These are phyloP conservation scores for Panzeria rudis DNA, from an alignment of 2,888 invertebrate genomes.

Conservation along the genomic window DNA sequence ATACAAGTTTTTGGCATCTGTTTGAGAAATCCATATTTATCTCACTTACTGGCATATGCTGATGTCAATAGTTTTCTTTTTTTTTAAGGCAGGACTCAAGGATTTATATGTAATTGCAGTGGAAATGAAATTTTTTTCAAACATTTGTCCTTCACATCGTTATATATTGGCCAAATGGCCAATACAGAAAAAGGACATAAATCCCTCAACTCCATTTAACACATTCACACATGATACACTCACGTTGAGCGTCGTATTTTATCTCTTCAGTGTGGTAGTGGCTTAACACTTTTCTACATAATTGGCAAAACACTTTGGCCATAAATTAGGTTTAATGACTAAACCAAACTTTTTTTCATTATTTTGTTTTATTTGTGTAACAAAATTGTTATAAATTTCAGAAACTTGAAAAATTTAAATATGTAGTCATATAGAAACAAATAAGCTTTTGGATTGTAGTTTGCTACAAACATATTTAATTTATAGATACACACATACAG, in stretches of 20 bases:
- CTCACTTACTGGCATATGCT: neutral
- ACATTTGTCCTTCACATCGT: slow-evolving; percentile 21
- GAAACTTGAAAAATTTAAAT: neutral
- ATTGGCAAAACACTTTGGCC: slow-evolving; percentile 47
- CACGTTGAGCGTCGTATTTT: slow-evolving; percentile 39
- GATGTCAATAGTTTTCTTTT: neutral
- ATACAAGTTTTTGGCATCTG: slow-evolving; percentile 38
- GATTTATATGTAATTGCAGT: slow-evolving; percentile 35
- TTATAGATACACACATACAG: neutral
- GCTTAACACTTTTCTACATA: slow-evolving; percentile 45
- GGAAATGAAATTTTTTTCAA: slow-evolving; percentile 5
- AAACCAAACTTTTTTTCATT: neutral
- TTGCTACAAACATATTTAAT: neutral
- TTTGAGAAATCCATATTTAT: neutral
- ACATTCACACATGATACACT: slow-evolving; percentile 36
- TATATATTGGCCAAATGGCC: slow-evolving; percentile 41
- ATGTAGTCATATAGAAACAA: neutral
- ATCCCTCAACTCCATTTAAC: slow-evolving; percentile 47
- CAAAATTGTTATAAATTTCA: neutral
- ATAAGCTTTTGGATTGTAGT: neutral
- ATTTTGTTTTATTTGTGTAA: neutral
- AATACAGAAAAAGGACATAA: slow-evolving; percentile 25
- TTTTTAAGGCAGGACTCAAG: neutral
- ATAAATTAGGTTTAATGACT: slow-evolving; percentile 56
- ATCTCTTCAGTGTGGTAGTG: slow-evolving; percentile 34